These are phyloP conservation scores for Sebastes diaconus DNA, from an alignment of 2,797 vertebrate genomes.

Conservation along the genomic window DNA sequence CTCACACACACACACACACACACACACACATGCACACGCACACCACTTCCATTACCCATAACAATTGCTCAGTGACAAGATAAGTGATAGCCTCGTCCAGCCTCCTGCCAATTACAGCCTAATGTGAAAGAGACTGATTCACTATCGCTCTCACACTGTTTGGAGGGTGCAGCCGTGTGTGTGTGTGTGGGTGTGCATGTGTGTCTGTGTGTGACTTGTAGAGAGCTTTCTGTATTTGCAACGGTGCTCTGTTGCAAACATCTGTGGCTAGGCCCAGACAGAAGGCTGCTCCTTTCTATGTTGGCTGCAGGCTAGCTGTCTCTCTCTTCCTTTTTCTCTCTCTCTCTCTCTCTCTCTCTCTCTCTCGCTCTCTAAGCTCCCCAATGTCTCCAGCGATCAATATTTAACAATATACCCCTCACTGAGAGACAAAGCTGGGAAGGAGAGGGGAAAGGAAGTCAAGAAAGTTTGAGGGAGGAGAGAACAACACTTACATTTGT, in stretches of 20 bases:
- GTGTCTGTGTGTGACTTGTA: conserved; percentile 43
- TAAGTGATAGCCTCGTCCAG: conserved; percentile 76
- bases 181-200: conserved; percentile 27
- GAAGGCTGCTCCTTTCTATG: conserved; percentile 63
- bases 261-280: conserved; percentile 71
- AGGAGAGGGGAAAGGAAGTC: conserved; percentile 1
- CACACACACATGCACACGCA: not conserved
- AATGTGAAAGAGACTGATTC: conserved; percentile 79
- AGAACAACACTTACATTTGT: conserved; percentile 26
- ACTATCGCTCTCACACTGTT: conserved; percentile 66
- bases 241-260: conserved; percentile 66
- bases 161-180: conserved; percentile 27
- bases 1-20: conserved; percentile 12
- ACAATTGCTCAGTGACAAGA: conserved; percentile 78
- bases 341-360: not conserved
- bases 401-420: conserved; percentile 72
- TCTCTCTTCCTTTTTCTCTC: not conserved
- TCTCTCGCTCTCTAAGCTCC: conserved; percentile 17
- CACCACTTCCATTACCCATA: conserved; percentile 71
- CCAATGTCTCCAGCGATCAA: conserved; percentile 63
- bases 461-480: conserved; percentile 29
- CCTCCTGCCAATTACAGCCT: conserved; percentile 76
- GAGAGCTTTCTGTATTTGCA: conserved; percentile 61
- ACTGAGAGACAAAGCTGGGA: conserved; percentile 52
- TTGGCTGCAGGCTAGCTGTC: conserved; percentile 55